Conservation (phyloP, 2,888 invertebrate species). For the Uloborus plumipes region DNA sequence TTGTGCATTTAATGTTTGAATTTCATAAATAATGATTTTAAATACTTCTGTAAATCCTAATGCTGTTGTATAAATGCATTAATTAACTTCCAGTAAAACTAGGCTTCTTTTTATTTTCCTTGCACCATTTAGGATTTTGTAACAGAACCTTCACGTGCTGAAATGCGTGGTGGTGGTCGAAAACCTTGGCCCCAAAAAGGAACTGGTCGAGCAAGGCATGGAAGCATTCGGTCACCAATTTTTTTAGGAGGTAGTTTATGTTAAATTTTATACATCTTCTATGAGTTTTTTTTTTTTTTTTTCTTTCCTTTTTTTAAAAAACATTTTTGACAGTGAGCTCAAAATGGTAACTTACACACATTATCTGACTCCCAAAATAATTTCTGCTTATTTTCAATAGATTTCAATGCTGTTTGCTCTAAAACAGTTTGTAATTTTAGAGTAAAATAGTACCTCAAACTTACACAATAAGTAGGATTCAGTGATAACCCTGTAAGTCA, state of each 20-base stretch:
- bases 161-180: slow-evolving; percentile 88
- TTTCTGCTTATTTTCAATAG: too few species aligned
- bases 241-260: slow-evolving; percentile 77
- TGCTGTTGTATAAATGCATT: not conserved
- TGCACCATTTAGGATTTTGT: slow-evolving; percentile 77
- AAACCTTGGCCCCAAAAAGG: slow-evolving; percentile 99
- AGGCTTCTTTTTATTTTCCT: not conserved
- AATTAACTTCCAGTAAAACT: not conserved
- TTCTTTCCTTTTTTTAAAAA: too few species aligned
- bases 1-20: not conserved
- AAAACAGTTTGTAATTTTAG: too few species aligned
- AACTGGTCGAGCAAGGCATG: slow-evolving; percentile 88
- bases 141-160: slow-evolving; percentile 83
- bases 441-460: too few species aligned
- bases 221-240: slow-evolving; percentile 90
- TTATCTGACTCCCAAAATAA: too few species aligned
- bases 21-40: not conserved
- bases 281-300: too few species aligned
- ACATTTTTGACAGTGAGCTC: too few species aligned
- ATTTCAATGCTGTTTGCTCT: too few species aligned
- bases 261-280: too few species aligned
- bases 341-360: too few species aligned
- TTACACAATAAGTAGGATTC: too few species aligned
- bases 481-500: too few species aligned
- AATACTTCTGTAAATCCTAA: not conserved